These are phyloP conservation scores for Cynopterus sphinx DNA, from an alignment of 2,797 vertebrate species.

Conservation along the genomic window DNA sequence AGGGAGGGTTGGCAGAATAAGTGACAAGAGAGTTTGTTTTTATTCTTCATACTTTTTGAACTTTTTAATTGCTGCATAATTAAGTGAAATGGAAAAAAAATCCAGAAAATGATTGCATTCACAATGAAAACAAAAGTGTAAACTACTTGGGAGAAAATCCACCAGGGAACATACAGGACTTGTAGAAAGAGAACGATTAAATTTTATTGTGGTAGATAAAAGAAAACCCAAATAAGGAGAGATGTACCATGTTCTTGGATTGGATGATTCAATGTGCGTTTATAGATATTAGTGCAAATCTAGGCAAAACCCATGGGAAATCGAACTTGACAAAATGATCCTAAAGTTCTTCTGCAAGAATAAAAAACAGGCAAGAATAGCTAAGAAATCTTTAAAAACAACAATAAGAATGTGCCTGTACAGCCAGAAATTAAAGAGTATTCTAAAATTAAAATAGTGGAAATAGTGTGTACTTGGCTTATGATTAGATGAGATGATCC, in stretches of 20 bases:
- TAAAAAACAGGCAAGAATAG: not conserved
- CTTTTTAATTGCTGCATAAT: not conserved
- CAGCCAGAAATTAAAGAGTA: not conserved
- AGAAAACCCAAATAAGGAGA: slow-evolving; percentile 30
- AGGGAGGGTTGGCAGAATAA: not conserved
- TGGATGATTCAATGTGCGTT: not conserved
- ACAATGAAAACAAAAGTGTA: not conserved
- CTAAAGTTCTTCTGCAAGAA: not conserved
- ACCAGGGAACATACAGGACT: not conserved
- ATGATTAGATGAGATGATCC: not conserved
- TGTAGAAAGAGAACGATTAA: slow-evolving; percentile 42
- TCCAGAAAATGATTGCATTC: slow-evolving; percentile 7
- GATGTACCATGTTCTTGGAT: not conserved
- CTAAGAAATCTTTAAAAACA: not conserved
- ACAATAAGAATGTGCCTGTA: not conserved
- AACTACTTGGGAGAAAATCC: not conserved
- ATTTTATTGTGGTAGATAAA: slow-evolving; percentile 46
- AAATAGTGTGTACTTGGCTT: not conserved
- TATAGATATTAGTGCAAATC: slow-evolving; percentile 33
- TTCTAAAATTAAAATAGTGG: slow-evolving; percentile 37
- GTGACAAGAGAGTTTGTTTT: not conserved
- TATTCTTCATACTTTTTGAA: not conserved
- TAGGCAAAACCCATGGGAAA: slow-evolving; percentile 33
- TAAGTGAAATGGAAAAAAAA: slow-evolving; percentile 43
- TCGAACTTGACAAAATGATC: slow-evolving; percentile 34